Conservation (phyloP, 2,113 vertebrate genomes). For the Macquaria ambigua region DNA sequence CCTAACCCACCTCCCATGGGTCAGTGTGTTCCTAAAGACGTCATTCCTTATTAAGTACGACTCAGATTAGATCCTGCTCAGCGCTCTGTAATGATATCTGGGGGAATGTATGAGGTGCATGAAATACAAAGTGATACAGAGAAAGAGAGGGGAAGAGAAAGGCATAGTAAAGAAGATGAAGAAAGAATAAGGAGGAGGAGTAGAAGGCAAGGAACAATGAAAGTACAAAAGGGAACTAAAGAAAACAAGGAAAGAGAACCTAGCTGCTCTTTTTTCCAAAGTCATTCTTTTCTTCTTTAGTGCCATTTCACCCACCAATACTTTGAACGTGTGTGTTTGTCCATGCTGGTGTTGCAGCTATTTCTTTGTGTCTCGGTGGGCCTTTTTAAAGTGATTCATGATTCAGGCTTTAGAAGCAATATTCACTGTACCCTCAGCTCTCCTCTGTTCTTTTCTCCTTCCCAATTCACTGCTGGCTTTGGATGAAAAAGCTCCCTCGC, state of each 20-base stretch:
- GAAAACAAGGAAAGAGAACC: slow-evolving; percentile 25
- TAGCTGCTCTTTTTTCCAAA: neutral
- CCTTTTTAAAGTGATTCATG: slow-evolving; percentile 67
- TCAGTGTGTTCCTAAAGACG: neutral
- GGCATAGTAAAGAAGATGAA: neutral
- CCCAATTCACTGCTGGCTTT: slow-evolving; percentile 44
- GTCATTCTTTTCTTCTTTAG: slow-evolving; percentile 19
- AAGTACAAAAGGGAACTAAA: neutral
- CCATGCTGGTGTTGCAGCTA: slow-evolving; percentile 22
- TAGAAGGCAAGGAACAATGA: neutral
- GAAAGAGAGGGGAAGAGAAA: neutral
- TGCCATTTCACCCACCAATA: slow-evolving; percentile 26
- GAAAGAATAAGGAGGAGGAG: neutral
- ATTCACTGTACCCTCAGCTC: slow-evolving; percentile 46
- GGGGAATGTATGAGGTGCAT: neutral
- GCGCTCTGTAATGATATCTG: slow-evolving; percentile 7
- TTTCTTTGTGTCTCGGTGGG: slow-evolving; percentile 50
- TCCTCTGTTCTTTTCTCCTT: slow-evolving; percentile 41
- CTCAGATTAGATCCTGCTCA: slow-evolving; percentile 1
- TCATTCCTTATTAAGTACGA: slow-evolving; percentile 12
- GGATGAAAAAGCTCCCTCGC: slow-evolving; percentile 47
- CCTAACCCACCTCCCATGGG: neutral
- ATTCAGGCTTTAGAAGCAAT: slow-evolving; percentile 58
- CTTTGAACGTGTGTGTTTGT: slow-evolving; percentile 38
- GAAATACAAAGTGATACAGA: slow-evolving; percentile 13